Evolutionary conservation across 2,113 vertebrate genomes (phyloP), one percentile per base, ranked within the genome.

Genomic region (Anguilla japonica): DNA sequence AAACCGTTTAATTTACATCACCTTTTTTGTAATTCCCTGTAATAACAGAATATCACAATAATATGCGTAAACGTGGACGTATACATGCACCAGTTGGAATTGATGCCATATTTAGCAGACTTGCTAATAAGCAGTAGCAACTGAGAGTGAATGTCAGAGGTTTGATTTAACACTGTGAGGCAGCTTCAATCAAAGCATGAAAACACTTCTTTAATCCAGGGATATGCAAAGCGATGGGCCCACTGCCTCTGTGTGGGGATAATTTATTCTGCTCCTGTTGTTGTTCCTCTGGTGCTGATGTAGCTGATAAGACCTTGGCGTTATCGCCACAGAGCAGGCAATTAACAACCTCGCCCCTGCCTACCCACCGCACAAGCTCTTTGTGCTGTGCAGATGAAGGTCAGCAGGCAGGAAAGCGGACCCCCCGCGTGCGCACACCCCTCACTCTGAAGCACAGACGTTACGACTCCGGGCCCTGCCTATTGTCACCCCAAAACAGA

Each of bases 301-400:
- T 87, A 91, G 92, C 91, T 91, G 95, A 95, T 96, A 95, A 92
- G 87, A 91, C 91, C 90, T 88, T 87, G 6, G 89, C 91, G 93
- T 95, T 95, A 95, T 95, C 94, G 93, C 92, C 91, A 86, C 91
- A 89, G 92, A 92, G 91, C 94, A 95, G 95, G 87, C 92, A 91
- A 94, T 93, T 94, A 92, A 91, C 93, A 92, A 91, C 89, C 89
- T 84, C 91, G 87, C 89, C 81, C 88, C 20, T 60, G 82, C 41
- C 22, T 89, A 81, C 83, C 26, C 84, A 43, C 87, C 53, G 29
- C 53, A 88, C 83, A 26, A 75, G 53, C 83, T 60, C 80, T 88
- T 88, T 82, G 50, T 82, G 75, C 81, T 75, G 50, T 13, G 26
- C 46, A 57, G 79, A 85, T 85, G 83, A 88, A 88, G 87, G 87